Conservation (phyloP, 2,113 vertebrate species). For the Nymphicus hollandicus region DNA sequence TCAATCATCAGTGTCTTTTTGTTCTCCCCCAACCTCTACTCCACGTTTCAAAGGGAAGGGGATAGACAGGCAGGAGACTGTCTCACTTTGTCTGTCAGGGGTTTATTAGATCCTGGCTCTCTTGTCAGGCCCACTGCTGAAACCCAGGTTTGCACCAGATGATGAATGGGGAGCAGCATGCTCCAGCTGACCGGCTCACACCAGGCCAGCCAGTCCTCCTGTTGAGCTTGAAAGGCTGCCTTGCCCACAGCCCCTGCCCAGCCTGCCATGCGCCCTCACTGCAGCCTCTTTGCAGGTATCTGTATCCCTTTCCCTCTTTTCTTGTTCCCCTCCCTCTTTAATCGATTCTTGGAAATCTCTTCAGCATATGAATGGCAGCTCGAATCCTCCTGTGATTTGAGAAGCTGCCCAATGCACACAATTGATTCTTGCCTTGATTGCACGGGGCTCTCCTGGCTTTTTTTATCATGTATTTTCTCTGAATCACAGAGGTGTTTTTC, state of each 20-base stretch:
- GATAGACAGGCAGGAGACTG: neutral
- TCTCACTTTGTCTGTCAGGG: neutral
- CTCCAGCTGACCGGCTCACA: neutral
- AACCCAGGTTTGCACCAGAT: neutral
- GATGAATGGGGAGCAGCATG: neutral
- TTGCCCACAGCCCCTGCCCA: neutral
- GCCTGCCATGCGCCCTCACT: neutral
- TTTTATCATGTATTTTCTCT: neutral
- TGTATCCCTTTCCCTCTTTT: neutral
- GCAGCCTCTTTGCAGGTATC: neutral
- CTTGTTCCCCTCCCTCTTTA: neutral
- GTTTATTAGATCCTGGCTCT: neutral
- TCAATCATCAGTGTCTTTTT: constrained; percentile 41
- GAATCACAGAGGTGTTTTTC: neutral
- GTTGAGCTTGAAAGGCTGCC: neutral
- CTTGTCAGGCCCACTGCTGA: neutral
- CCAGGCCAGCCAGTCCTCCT: neutral
- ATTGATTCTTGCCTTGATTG: neutral
- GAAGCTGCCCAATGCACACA: neutral
- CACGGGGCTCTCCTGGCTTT: neutral
- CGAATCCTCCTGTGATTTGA: neutral
- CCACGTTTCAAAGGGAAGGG: neutral
- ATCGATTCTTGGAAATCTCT: neutral
- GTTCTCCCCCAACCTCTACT: neutral
- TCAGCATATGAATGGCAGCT: neutral